Base-by-base conservation (phyloP, 2,888 invertebrate species). In the Cephus runcator region DNA sequence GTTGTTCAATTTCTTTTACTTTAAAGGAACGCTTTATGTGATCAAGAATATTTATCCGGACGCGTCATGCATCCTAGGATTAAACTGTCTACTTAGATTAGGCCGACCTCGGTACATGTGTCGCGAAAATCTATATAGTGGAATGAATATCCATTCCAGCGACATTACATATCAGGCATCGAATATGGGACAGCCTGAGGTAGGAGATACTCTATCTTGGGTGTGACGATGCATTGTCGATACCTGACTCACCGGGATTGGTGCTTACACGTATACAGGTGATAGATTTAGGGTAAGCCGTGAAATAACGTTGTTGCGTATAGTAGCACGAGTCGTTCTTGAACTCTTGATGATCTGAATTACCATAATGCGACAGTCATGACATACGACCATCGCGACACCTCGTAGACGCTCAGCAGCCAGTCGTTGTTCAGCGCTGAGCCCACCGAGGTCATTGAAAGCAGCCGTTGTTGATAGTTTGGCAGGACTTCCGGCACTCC, bases 331-430 rank as follows among this genome's bases (percentile, higher is more conserved):
- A 81, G 95, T 96, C 79, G 95, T 96, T 90, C 95, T 95, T 83
- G 97, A 96, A 34, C 97, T 97, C 92, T 97, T 96, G 90, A 98
- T 98, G 90, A 98, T 98, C 93, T 98, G 97, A 86, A 97, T 94
- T 80, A 98, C 97, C 96, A 98, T 96, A 80, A 96, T 96, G 91
- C 97, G 97, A 93, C 98, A 98, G 93, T 98, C 98, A 91, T 97
- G 96, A 91, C 98, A 98, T 75, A 98, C 97, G 81, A 96, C 95
- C 95, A 98, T 97, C 89, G 96, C 95, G 80, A 97, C 95, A 4
- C 95, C 95, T 80, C 95, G 94, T 75, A 95, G 92, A 33, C 94
- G 93, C 89, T 96, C 96, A 80, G 94, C 93, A 11, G 84, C 86
- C 73, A 88, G 80, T 73, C 89, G 86, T 77, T 90, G 89, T 69